Evolutionary conservation across 2,113 vertebrate genomes (phyloP).

Genomic region (Brachypteracias leptosomus): DNA sequence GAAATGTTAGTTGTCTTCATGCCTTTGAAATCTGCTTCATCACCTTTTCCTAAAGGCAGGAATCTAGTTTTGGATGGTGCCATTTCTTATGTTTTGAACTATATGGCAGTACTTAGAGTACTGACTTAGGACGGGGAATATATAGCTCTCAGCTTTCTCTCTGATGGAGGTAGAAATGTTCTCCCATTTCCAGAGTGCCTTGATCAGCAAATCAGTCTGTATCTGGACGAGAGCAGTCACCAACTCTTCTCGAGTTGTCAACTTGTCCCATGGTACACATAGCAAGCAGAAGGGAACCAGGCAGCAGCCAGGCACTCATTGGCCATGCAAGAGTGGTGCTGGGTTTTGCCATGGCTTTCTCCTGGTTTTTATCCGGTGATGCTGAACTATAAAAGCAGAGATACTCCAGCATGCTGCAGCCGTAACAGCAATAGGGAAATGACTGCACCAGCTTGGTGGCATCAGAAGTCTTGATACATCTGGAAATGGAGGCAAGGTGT

Average conservation of each 20-base stretch:
- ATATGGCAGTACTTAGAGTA: neutral
- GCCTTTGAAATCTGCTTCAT: neutral
- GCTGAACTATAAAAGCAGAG: neutral
- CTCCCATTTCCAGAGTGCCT: neutral
- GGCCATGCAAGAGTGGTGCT: neutral
- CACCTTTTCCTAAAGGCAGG: neutral
- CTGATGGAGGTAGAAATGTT: neutral
- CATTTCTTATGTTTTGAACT: neutral
- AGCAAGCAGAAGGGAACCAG: neutral
- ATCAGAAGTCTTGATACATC: neutral
- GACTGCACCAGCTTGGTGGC: neutral
- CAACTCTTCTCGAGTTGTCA: neutral
- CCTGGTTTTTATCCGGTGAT: neutral
- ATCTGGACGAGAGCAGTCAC: fast-evolving
- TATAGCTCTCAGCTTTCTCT: neutral
- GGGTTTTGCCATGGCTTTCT: neutral
- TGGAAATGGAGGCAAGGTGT: neutral
- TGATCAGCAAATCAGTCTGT: neutral
- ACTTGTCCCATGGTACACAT: neutral
- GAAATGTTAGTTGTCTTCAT: neutral
- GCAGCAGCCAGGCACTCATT: neutral
- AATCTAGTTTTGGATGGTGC: neutral
- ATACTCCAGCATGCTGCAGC: neutral
- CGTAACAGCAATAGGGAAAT: neutral
- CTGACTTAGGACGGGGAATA: neutral